Percentiles rank a stretch among this genome's conserved stretches.
These are phyloP conservation scores for Dermolepida albohirtum DNA, from an alignment of 2,888 invertebrate genomes.

Conservation along the genomic window DNA sequence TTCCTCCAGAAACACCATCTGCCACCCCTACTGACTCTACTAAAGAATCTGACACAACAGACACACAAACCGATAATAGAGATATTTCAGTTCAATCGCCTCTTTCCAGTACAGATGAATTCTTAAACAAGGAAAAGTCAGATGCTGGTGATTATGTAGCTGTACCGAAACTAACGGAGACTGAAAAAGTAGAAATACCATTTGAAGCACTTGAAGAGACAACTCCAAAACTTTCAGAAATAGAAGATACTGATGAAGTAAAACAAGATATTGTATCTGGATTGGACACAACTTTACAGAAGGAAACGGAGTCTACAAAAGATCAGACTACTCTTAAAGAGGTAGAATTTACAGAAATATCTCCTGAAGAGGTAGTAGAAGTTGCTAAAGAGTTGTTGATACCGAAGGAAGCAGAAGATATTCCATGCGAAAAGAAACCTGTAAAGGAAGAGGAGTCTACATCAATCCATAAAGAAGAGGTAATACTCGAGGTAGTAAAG, in stretches of 20 bases:
- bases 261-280: neutral
- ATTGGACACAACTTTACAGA: neutral
- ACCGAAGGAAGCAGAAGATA: neutral
- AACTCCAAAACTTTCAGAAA: neutral
- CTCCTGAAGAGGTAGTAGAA: neutral
- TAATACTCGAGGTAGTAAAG: neutral
- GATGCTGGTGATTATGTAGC: conserved; percentile 26
- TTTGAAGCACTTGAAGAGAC: neutral
- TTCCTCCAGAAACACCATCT: conserved; percentile 47
- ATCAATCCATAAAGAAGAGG: neutral
- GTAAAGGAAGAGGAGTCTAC: neutral
- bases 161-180: neutral
- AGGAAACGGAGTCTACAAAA: no score
- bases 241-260: neutral
- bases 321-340: no score
- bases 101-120: conserved; percentile 40
- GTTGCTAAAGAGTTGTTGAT: neutral
- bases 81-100: conserved; percentile 23
- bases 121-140: conserved; percentile 38
- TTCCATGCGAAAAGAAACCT: neutral
- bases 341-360: neutral
- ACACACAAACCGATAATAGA: conserved; percentile 33
- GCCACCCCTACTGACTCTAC: conserved; percentile 42
- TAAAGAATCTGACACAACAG: conserved; percentile 36
- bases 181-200: neutral